These are phyloP conservation scores for Heterodera filipjevi DNA, from an alignment of 2,888 invertebrate genomes.

Conservation along the genomic window DNA sequence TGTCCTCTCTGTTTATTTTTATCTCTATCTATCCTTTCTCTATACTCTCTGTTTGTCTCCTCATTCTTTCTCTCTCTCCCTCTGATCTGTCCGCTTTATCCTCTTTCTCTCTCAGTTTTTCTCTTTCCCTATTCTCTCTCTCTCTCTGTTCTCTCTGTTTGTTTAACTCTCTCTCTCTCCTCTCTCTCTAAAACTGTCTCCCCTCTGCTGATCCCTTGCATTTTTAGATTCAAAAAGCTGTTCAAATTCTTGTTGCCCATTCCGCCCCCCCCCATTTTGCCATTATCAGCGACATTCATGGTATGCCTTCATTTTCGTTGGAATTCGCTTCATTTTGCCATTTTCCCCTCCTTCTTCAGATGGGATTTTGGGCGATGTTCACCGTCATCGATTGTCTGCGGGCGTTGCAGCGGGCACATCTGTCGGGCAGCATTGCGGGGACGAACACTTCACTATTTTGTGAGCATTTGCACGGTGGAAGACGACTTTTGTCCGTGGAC, in stretches of 20 bases:
- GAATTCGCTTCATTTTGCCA: background rate
- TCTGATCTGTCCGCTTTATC: no score
- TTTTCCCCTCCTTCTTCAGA: constrained; percentile 26
- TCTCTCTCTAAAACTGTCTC: no score
- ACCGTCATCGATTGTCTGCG: constrained; percentile 55
- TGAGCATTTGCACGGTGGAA: constrained; percentile 32
- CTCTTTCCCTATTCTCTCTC: no score
- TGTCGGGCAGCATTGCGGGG: constrained; percentile 21
- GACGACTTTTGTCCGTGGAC: constrained; percentile 24
- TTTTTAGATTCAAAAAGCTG: constrained; percentile 54
- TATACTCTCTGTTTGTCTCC: no score
- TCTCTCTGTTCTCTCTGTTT: no score
- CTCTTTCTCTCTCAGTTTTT: no score
- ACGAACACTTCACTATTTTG: constrained; percentile 38
- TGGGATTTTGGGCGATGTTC: constrained; percentile 44
- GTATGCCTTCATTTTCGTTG: background rate
- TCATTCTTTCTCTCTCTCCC: no score
- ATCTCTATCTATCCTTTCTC: no score
- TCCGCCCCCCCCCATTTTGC: constrained; percentile 52
- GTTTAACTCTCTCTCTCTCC: no score
- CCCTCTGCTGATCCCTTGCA: no score
- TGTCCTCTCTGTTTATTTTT: no score
- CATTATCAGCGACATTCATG: constrained; percentile 44
- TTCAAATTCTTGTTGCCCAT: constrained; percentile 49
- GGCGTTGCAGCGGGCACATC: constrained; percentile 48